Base-by-base conservation (phyloP, 2,113 vertebrate genomes). In the Dascyllus trimaculatus region DNA sequence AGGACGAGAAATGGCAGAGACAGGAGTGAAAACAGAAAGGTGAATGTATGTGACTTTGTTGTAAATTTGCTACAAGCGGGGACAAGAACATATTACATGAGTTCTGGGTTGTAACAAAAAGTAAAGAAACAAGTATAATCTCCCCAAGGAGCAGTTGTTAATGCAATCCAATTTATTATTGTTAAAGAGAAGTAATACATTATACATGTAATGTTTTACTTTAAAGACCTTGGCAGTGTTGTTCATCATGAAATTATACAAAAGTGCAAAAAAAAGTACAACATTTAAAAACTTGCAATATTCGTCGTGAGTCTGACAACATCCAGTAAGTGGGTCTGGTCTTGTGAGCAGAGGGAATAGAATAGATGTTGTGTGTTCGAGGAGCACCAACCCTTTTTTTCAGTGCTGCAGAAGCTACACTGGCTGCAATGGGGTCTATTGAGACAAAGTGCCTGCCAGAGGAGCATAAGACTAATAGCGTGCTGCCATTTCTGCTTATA, bases 361-460 rank as follows among this genome's bases (percentile, higher is more conserved):
- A 82, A 81, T 72, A 80, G 57, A 81, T 88, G 82, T 77, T 62
- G 49, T 85, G 89, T 80, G 79, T 87, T 83, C 19, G 24, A 53
- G 82, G 66, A 87, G 65, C 66, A 35, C 68, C 74, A 56, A 54
- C 29, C 71, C 69, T 80, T 82, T n/a, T 82, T 82, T 77, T 85
- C 83, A 74, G 54, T 74, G 72, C 81, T 58, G 85, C 77, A 88
- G 79, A 85, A 84, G 79, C 70, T 82, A 40, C 85, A 85, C 72
- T 25, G 81, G 85, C 80, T 89, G 76, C 72, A 54, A 66, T 57
- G 72, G 71, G 74, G 56, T 90, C 83, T 91, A 84, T 85, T 89
- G 88, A 90, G 88, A 91, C 85, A 85, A 71, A 90, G 85, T 75
- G 88, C 71, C 89, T 88, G 89, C 82, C 88, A 88, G 69, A 81